Evolutionary conservation across 2,888 invertebrate genomes (phyloP), one percentile per base, ranked within the genome.

Genomic region (Eilema caniola): DNA sequence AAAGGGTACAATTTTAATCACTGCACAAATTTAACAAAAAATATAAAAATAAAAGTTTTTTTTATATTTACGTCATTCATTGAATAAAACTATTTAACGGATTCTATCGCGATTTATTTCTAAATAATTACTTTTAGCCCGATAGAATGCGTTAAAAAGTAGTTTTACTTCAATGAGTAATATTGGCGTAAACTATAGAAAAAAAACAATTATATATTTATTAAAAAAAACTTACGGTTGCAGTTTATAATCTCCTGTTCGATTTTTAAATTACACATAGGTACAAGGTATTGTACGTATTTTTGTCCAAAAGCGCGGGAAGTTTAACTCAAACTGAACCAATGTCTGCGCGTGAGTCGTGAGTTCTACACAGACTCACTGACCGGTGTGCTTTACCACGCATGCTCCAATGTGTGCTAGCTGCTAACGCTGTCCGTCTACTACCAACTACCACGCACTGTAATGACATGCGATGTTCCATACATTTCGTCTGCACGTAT

Each of bases 321-420:
- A 83, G 33, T 71, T 73, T 25, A 62, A 57, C 62, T 68, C 68
- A 67, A 72, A 81, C 72, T 71, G 72, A 70, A 80, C 80, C 72
- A 82, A 73, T 78, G 73, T 72, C 76, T 82, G 79, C 86, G 86
- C 85, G 79, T 66, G 86, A 80, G 78, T 78, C 75, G 79, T 66
- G 86, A 80, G 78, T 78, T 75, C 69, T 81, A 78, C 62, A 73
- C 72, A 86, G 80, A 76, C 61, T 72, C 71, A 86, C 86, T 85
- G 85, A 76, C 82, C 68, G 64, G 63, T 71, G 74, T 33, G 65
- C 72, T 66, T 61, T 72, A 76, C 65, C 79, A 76, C 72, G 78
- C 78, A 77, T 75, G 79, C 73, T 57, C 66, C 70, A 65, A 75
- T 70, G 81, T 83, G 67, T 79, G 72, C 72, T 80, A 78, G n/a